Evolutionary conservation across 1,140 invertebrate genomes (phyloP).

Genomic region (Olivierus martensii): DNA sequence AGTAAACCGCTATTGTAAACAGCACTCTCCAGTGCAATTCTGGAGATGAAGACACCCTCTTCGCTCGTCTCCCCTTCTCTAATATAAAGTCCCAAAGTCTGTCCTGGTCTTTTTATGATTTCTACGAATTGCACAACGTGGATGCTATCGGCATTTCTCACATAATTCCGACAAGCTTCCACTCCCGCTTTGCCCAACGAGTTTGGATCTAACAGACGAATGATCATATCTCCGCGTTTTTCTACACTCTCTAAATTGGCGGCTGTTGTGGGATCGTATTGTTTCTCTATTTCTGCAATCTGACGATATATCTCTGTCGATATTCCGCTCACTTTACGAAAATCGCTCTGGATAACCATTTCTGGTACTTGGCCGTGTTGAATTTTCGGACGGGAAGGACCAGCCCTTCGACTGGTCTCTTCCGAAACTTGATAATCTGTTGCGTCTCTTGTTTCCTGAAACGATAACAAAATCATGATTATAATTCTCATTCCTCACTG

Average conservation of each 20-base stretch:
- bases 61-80: conserved; percentile 87
- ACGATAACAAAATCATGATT: not conserved
- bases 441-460: not conserved
- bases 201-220: conserved; percentile 66
- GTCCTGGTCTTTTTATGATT: conserved; percentile 96
- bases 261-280: conserved; percentile 70
- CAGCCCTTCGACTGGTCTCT: not conserved
- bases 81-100: conserved; percentile 95
- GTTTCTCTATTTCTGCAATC: conserved; percentile 88
- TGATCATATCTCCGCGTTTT: conserved; percentile 84
- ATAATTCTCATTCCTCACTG: no score
- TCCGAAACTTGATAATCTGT: not conserved
- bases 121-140: conserved; percentile 80
- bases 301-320: conserved; percentile 83
- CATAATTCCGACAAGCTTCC: conserved; percentile 36
- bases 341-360: conserved; percentile 85
- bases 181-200: conserved; percentile 63
- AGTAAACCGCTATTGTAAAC: conserved; percentile 93
- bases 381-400: conserved; percentile 14
- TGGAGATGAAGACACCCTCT: conserved; percentile 95
- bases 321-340: conserved; percentile 56
- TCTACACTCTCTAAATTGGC: conserved; percentile 82
- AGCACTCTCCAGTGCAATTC: conserved; percentile 91
- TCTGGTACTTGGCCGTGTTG: conserved; percentile 38
- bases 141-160: conserved; percentile 11